Base-by-base conservation (phyloP, 2,888 invertebrate genomes). In the Trachelus stipa region DNA sequence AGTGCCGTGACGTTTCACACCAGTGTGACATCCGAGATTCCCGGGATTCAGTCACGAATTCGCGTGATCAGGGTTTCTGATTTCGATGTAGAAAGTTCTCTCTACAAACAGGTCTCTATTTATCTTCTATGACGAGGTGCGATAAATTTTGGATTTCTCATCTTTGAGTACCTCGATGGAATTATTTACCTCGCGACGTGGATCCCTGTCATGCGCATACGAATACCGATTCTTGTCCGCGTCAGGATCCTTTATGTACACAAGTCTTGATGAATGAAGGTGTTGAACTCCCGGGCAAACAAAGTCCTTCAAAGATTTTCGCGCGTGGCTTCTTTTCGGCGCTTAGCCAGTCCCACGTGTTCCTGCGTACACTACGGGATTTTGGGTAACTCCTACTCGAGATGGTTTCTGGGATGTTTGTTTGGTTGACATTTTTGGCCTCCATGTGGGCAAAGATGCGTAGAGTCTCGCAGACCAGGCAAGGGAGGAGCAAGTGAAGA, bases 1-100 rank as follows among this genome's bases (percentile, higher is more conserved):
- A 84, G 87, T 87, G 86, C 85, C 87, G 83, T 85, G 85, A 88
- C 86, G 87, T 86, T 88, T 88, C 87, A 87, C 88, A 85, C 86
- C 86, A 83, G 82, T 86, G 85, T 88, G 88, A 88, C 89, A 88
- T 84, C 82, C 82, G 82, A 84, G 87, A 87, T 87, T 86, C 87
- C 80, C 83, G 84, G 84, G 86, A 87, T 86, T 84, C 84, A 80
- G 88, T 88, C 88, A 88, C 88, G 88, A 87, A 87, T 88, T 87
- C 85, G 87, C 88, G 88, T 87, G 88, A 88, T 83, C 83, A 75
- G 74, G 79, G 71, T 68, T 71, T 68, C 73, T 76, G 73, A 76
- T 34, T 69, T 56, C 56, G 56, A 56, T 23, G 56, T 56, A 56
- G 56, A 56, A 56, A 9, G 23, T 23, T 23, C 56, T 56, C 2